Base-by-base conservation (phyloP, 2,888 invertebrate species). In the Erebia epiphron region DNA sequence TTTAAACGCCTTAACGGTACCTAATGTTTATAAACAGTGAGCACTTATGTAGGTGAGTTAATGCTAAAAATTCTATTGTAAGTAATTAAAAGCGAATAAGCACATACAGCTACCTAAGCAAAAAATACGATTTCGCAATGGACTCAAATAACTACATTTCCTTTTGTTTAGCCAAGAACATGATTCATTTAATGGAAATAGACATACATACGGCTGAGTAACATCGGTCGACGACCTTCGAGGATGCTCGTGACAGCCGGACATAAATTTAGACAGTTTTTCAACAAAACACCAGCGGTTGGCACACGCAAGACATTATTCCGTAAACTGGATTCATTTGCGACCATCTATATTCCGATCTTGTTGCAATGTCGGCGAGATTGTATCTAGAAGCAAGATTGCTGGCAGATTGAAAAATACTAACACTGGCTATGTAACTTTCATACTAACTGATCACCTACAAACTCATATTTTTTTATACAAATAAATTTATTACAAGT, bases 171-270 rank as follows among this genome's bases (percentile, higher is more conserved):
- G 65, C 65, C 56, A 67, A 69, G 69, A 63, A 56, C 49, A 68
- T 79, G 80, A 80, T 73, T 79, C 79, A 80, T 71, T 69, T 67
- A 69, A 75, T 79, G 65, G 72, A 79, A 80, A 79, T 79, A 79
- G 78, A 74, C 73, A 64, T 68, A 69, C 74, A 60, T 7, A 35
- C 65, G 67, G 58, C 68, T 67, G 69, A 69, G 73, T 68, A 71
- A 69, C 75, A 62, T 57, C 74, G 80, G 78, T 66, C 79, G 76
- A 73, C 72, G 80, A 78, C 76, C 81, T 76, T 73, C 69, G 74
- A 54, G 52, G 68, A 68, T 68, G 71, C 60, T 71, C 77, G 78
- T 75, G 77, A 76, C 75, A 66, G 73, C 75, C 71, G 68, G 65
- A 74, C 71, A 62, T 70, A 72, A 72, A 68, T 68, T 72, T 73